Base-by-base conservation (phyloP, 30 jellyfish, hydroid and myxozoan species). In the Nemopilema nomurai region DNA sequence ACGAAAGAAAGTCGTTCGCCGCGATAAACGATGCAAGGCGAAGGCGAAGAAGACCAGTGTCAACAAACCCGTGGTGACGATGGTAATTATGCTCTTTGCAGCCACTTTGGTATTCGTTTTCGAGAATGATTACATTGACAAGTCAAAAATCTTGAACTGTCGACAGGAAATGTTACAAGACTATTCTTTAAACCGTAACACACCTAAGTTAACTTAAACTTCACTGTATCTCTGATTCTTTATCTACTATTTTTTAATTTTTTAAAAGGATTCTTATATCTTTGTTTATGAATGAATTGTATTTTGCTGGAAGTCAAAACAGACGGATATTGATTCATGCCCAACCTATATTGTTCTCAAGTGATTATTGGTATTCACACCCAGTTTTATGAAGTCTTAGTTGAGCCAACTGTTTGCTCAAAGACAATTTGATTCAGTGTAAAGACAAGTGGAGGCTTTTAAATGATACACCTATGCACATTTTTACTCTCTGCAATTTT, bases 301-400 rank as follows among this genome's bases (percentile, higher is more conserved):
- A 6, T 41, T 3, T 41, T 13, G 57, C 57, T 41, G 57, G 57
- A 41, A 41, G 57, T 41, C 57, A 41, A 6, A 41, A 41, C 57
- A 41, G 69, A 13, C 50, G 49, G 83, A 33, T 4, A 4, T 73
- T 63, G 20, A 1, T 73, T 66, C 16, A 20, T 73, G 4, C 22
- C 1, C 69, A 18, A 31, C 25, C 51, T 73, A 22, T 30, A 66
- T 30, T 24, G 28, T 73, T 41, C 83, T 32, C 83, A 28, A 32
- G 49, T 73, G 27, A 73, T 73, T 73, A 73, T 31, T 73, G 83
- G 18, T 19, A 31, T 73, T 51, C 49, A 73, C 83, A 73, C 66
- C 83, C 23, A 22, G 16, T 1, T 73, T 17, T 30, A 73, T 51
- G 50, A 41, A 32, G 31, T 73, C 51, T 30, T 69, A 29, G 51